Evolutionary conservation across 2,888 invertebrate genomes (phyloP).

Genomic region (Argyra leucocephala): DNA sequence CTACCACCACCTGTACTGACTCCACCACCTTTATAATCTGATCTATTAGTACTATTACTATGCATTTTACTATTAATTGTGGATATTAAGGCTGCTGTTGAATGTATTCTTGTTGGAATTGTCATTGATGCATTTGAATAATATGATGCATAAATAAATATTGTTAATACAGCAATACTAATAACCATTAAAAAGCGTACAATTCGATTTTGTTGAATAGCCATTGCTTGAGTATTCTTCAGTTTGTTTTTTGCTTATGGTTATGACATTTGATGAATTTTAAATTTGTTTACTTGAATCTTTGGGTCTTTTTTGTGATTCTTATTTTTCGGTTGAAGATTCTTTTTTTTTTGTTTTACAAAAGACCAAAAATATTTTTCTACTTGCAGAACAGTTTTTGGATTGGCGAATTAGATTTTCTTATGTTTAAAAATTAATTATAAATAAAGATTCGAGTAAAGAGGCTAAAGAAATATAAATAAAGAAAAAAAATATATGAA

Average conservation of each 20-base stretch:
- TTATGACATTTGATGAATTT: too few species aligned
- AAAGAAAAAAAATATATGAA: too few species aligned
- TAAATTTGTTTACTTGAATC: too few species aligned
- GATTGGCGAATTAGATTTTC: too few species aligned
- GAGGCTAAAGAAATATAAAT: too few species aligned
- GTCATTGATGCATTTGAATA: conserved; percentile 38
- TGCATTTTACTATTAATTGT: background rate
- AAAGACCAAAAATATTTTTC: too few species aligned
- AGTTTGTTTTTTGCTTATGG: conserved; percentile 2
- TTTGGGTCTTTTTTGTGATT: too few species aligned
- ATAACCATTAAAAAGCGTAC: conserved; percentile 44
- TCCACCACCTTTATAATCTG: conserved; percentile 19
- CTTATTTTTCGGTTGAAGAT: too few species aligned
- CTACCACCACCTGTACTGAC: conserved; percentile 17
- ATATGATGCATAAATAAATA: conserved; percentile 46
- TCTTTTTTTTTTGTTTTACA: too few species aligned
- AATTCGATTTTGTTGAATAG: conserved; percentile 42
- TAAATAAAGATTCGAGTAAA: too few species aligned
- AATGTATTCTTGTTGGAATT: conserved; percentile 32
- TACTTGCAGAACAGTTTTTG: too few species aligned
- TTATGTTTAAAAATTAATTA: too few species aligned
- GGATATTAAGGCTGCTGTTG: conserved; percentile 12
- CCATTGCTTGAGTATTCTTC: conserved; percentile 14
- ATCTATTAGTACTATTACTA: conserved; percentile 18
- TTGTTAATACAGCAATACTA: conserved; percentile 42